Percentiles rank a stretch among this genome's conserved stretches.
Conservation (phyloP, 1,140 invertebrate species). For the Tetramorium parvispinum region DNA sequence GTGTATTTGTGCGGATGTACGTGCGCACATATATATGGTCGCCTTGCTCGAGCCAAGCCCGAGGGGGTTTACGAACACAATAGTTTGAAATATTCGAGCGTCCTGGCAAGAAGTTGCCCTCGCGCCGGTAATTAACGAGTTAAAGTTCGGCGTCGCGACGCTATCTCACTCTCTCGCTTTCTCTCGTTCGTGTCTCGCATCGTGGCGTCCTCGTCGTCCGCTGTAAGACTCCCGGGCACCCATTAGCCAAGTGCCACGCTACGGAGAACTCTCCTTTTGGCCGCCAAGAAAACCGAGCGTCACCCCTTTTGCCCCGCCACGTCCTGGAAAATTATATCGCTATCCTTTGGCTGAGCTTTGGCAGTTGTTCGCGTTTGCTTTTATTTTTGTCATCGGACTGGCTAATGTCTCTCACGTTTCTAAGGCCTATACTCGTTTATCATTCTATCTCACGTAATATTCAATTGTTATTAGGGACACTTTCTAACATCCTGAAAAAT, state of each 20-base stretch:
- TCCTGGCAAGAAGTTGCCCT: slow-evolving; percentile 85
- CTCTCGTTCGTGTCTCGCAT: slow-evolving; percentile 18
- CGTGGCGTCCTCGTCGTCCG: slow-evolving; percentile 63
- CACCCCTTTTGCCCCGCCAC: not conserved
- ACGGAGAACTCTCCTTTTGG: slow-evolving; percentile 83
- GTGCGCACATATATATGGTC: slow-evolving; percentile 59
- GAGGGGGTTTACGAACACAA: slow-evolving; percentile 85
- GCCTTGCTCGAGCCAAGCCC: slow-evolving; percentile 76
- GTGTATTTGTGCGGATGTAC: slow-evolving; percentile 39
- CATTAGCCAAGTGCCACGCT: slow-evolving; percentile 85
- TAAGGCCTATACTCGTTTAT: slow-evolving; percentile 4
- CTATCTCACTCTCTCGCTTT: slow-evolving; percentile 67
- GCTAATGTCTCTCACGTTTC: slow-evolving; percentile 44
- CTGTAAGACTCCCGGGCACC: slow-evolving; percentile 83
- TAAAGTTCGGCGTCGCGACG: slow-evolving; percentile 86
- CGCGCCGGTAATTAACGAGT: slow-evolving; percentile 86
- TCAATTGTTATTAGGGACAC: not conserved
- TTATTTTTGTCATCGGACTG: slow-evolving; percentile 32
- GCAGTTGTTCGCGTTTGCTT: slow-evolving; percentile 47
- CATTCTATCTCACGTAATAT: not conserved
- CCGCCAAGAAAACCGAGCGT: slow-evolving; percentile 83
- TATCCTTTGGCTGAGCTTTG: slow-evolving; percentile 47
- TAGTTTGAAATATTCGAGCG: slow-evolving; percentile 87
- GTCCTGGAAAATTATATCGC: slow-evolving; percentile 54
- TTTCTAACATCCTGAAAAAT: not conserved